phyloP scores from a whole-genome alignment of 1,140 invertebrate species.

The Drosophila lacteicornis region DNA sequence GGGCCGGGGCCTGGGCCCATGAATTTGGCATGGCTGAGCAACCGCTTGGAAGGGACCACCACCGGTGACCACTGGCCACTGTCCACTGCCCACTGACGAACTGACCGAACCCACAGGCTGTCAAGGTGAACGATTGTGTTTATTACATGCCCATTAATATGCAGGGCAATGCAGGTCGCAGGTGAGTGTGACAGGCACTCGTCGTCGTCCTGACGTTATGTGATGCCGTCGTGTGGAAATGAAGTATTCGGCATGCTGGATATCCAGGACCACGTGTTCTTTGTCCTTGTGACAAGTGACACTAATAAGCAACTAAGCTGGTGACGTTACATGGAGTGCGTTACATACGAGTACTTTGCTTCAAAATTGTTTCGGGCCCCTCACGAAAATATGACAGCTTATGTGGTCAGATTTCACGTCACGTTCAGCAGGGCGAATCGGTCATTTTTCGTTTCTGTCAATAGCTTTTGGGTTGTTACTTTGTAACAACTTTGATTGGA shows the following conservation, averaged over 20 bases:
- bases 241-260: slow-evolving; percentile 19
- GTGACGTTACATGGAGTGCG: slow-evolving; percentile 1
- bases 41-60: slow-evolving; percentile 57
- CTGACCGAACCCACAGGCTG: slow-evolving; percentile 52
- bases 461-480: background rate
- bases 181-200: slow-evolving; percentile 10
- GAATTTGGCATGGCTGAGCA: slow-evolving; percentile 53
- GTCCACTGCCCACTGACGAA: slow-evolving; percentile 34
- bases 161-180: slow-evolving; percentile 27
- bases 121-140: slow-evolving; percentile 66
- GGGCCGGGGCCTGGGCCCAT: slow-evolving; percentile 12
- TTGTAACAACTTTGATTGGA: slow-evolving; percentile 7
- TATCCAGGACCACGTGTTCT: slow-evolving; percentile 4
- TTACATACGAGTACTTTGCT: background rate
- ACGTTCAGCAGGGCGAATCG: slow-evolving; percentile 2
- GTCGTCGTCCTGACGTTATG: slow-evolving; percentile 11
- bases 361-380: background rate
- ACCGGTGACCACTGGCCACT: slow-evolving; percentile 29
- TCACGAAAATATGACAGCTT: slow-evolving; percentile 11
- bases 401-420: slow-evolving; percentile 12
- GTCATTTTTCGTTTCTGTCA: background rate
- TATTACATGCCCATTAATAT: slow-evolving; percentile 66
- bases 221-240: slow-evolving; percentile 19
- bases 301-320: slow-evolving; percentile 42
- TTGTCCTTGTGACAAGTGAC: slow-evolving; percentile 45